Evolutionary conservation across 2,888 invertebrate genomes (phyloP), one percentile per base, ranked within the genome.

Genomic region (Mechanitis mazaeus): DNA sequence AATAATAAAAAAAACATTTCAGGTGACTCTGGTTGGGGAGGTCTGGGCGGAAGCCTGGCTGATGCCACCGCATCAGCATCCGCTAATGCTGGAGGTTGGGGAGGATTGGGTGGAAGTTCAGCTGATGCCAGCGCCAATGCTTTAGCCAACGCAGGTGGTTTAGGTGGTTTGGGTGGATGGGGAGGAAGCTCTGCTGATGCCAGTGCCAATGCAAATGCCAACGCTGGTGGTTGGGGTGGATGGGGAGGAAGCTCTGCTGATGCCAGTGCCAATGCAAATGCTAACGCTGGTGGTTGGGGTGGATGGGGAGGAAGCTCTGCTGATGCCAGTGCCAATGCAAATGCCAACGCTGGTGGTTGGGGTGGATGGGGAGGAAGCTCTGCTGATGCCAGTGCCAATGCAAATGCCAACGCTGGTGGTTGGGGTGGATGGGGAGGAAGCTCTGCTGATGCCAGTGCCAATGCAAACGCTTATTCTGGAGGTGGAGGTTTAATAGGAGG

Each of bases 191-290:
- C 47, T 42, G 69, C 69, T 33, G 61, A 64, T n/a, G 65, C 59
- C 9, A 57, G 47, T 33, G 69, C 68, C 38, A 55, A 54, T 7
- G 64, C 66, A 0, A 64, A 53, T 33, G 62, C 63, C 3, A 45
- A 53, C 6, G 45, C 54, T n/a, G 64, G 60, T n/a, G 60, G 64
- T 20, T 62, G 46, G 45, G 53, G 68, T 46, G 56, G 54, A 6
- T 20, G 62, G 28, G 63, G 64, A 7, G 50, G 67, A 55, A 68
- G 63, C 6, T 56, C 63, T 47, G 67, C 70, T 4, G 68, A 63
- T 35, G 66, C 66, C 9, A 53, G 66, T 3, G 73, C 72, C 46
- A 33, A 60, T 33, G 65, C 72, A 5, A 65, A 69, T 1, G 67
- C 70, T 2, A 45, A 47, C 4, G 64, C 66, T 3, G 45, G 55